Evolutionary conservation across 2,888 invertebrate species (phyloP), one percentile per base, ranked within the genome.

Genomic region (Ochropleura plecta): DNA sequence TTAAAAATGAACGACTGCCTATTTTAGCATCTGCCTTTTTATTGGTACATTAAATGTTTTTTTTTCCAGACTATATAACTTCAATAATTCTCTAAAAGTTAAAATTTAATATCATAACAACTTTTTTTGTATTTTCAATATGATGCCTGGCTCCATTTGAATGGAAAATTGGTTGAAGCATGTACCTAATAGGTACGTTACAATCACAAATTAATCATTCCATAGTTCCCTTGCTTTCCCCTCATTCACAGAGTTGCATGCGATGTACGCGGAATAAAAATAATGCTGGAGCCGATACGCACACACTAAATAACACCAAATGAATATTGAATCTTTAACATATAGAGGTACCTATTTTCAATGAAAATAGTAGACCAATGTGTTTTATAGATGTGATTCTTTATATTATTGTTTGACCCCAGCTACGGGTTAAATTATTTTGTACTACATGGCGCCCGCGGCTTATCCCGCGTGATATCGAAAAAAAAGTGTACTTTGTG

Each of bases 321-420:
- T 4, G n/a, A 49, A 44, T 62, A 42, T 55, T 4, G n/a, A 49
- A 44, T 62, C n/a, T 48, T 12, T 20, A 12, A 3, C 51, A 30
- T n/a, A 9, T 20, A 42, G 3, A n/a, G 12, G n/a, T n/a, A n/a
- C n/a, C n/a, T 46, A 5, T 12, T 16, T 10, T 30, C 5, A 46
- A 12, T 46, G 9, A 4, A 57, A 18, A 40, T n/a, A 20, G n/a
- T 46, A 53, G 16, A 65, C 16, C 30, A 14, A 20, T 53, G 14
- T 49, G 44, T 20, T 57, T 8, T 51, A 5, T 70, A 51, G 46
- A 76, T 12, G 40, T 70, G 55, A 20, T 63, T 30, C 6, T 55
- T 46, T 51, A 3, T 48, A 46, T 16, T 46, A 40, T 44, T 10
- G 16, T 60, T 77, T n/a, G 53, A 57, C 48, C n/a, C 18, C 53